Evolutionary conservation across 2,888 invertebrate species (phyloP).

Genomic region (Onthophagus sagittarius): DNA sequence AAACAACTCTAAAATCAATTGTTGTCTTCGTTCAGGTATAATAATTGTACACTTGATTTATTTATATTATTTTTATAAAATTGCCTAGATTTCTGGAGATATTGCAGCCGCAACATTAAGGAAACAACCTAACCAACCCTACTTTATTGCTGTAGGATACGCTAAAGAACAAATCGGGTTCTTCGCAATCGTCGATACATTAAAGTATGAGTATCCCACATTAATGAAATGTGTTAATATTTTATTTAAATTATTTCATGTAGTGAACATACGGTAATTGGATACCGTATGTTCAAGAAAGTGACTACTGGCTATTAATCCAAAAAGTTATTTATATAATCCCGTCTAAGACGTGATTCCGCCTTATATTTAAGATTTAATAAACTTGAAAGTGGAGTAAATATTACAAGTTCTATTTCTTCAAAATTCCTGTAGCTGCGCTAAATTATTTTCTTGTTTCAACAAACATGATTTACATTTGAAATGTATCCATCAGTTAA

Average conservation of each 20-base stretch:
- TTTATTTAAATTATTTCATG: background rate
- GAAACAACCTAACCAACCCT: background rate
- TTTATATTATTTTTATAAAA: too few relatives aligned
- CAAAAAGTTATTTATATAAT: background rate
- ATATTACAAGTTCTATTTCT: background rate
- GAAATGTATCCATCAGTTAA: background rate
- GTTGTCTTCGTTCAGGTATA: too few relatives aligned
- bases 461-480: slow-evolving; percentile 5
- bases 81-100: background rate
- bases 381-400: background rate
- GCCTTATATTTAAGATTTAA: background rate
- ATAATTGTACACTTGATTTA: too few relatives aligned
- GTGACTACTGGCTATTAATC: background rate
- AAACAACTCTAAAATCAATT: too few relatives aligned
- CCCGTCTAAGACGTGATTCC: background rate
- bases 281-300: too few relatives aligned
- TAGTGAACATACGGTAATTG: background rate
- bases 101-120: background rate
- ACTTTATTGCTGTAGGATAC: background rate
- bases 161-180: background rate
- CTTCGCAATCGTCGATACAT: background rate
- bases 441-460: background rate
- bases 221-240: background rate
- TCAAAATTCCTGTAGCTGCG: background rate
- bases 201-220: background rate